These are phyloP conservation scores for Drosophila mauritiana DNA, from an alignment of 1,140 invertebrate genomes.

Conservation along the genomic window DNA sequence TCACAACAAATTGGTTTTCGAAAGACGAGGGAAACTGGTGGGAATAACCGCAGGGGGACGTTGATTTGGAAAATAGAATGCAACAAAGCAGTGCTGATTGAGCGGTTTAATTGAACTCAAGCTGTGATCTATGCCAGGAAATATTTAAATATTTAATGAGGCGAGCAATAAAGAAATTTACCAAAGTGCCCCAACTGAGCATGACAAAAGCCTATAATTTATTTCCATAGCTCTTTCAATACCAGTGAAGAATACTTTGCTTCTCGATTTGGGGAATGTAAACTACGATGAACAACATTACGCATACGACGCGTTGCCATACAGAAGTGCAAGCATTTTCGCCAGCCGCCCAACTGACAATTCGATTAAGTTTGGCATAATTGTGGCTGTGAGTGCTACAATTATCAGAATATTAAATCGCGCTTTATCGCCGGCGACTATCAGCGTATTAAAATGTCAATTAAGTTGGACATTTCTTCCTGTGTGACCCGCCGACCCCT, in stretches of 20 bases:
- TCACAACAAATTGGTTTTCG: conserved; percentile 23
- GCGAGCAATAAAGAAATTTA: neutral
- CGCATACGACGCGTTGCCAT: conserved; percentile 41
- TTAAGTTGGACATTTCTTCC: conserved; percentile 63
- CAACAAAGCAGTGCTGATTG: conserved; percentile 34
- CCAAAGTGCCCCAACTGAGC: neutral
- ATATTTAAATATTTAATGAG: conserved; percentile 18
- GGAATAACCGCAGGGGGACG: conserved; percentile 9
- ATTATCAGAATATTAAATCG: conserved; percentile 83
- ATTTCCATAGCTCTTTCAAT: neutral
- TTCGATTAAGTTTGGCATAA: conserved; percentile 78
- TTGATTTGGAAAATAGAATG: conserved; percentile 3
- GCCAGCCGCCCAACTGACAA: conserved; percentile 57
- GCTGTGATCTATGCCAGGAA: conserved; percentile 7
- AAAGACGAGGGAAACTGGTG: neutral
- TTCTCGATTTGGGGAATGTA: neutral
- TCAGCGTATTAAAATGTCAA: conserved; percentile 81
- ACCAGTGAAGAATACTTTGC: neutral
- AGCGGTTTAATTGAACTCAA: conserved; percentile 16
- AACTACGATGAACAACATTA: conserved; percentile 23
- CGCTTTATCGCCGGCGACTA: conserved; percentile 72
- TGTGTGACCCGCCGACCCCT: neutral
- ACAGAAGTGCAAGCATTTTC: conserved; percentile 19
- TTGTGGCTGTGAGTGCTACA: conserved; percentile 53
- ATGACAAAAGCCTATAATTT: neutral